These are phyloP conservation scores for Drosophila novamexicana DNA, from an alignment of 1,140 invertebrate genomes.

Conservation along the genomic window DNA sequence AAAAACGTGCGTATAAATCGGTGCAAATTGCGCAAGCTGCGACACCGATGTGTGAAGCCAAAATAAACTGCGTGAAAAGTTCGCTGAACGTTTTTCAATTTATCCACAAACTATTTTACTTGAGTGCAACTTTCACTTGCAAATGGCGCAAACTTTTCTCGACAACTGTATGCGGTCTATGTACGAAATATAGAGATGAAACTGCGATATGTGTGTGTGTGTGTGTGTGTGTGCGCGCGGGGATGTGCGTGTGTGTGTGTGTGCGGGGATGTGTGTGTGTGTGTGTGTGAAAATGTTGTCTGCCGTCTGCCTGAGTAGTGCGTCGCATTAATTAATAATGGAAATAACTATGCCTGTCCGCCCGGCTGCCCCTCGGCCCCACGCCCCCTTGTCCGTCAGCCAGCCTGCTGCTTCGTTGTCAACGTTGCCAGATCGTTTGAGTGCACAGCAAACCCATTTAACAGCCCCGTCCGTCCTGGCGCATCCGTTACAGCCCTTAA, in stretches of 20 bases:
- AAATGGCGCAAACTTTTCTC: slow-evolving; percentile 65
- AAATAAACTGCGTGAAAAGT: slow-evolving; percentile 63
- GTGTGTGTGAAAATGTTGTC: slow-evolving; percentile 7
- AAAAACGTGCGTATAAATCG: slow-evolving; percentile 30
- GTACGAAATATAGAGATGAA: slow-evolving; percentile 12
- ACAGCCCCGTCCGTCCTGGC: neutral
- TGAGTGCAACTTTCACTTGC: slow-evolving; percentile 66
- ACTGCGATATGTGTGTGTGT: slow-evolving; percentile 1
- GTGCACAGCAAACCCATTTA: slow-evolving; percentile 9
- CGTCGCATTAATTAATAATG: slow-evolving; percentile 80
- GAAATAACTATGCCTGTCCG: slow-evolving; percentile 41
- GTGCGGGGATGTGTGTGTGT: neutral
- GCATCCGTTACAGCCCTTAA: neutral
- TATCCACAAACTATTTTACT: slow-evolving; percentile 70
- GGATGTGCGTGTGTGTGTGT: no score
- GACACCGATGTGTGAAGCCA: slow-evolving; percentile 20
- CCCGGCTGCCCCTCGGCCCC: no score
- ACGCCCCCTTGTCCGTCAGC: neutral
- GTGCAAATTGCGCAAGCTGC: slow-evolving; percentile 55
- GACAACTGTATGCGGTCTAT: slow-evolving; percentile 40
- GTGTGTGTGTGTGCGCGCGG: neutral
- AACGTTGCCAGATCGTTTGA: slow-evolving; percentile 39
- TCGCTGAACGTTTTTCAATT: slow-evolving; percentile 74
- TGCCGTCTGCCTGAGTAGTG: slow-evolving; percentile 36
- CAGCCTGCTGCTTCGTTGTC: neutral